Evolutionary conservation across 64 coral and sea anemone species (phyloP), one percentile per base, ranked within the genome.

Genomic region (Montipora cactus): DNA sequence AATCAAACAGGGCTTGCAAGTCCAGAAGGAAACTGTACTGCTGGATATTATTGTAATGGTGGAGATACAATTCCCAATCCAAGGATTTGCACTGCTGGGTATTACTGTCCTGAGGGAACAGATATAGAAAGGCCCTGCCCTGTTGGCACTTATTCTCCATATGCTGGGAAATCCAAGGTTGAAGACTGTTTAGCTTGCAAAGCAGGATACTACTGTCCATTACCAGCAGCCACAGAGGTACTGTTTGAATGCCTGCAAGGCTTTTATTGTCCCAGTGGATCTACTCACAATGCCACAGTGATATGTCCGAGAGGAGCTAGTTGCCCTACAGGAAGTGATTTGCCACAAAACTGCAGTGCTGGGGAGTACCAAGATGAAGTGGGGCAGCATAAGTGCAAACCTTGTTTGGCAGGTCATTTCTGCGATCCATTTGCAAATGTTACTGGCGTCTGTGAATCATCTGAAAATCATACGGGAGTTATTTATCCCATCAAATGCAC

Each of bases 241-340:
- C 50, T 96, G 92, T 99, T 99, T 48, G 71, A 96, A 79, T 99
- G 98, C 75, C 37, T 99, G 87, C 98, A 99, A 78, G 98, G 98
- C 4, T 99, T 94, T 77, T 99, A 96, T 62, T 99, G 98, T 44
- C 98, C 98, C 8, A 69, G 87, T 47, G 95, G 98, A 4, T 99
- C 98, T 19, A 75, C 80, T 0, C 80, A 96, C 83, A 99, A 99
- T 71, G 90, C 92, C 67, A 99, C 98, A 0, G 95, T 88, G n/a
- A 87, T 94, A 13, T 99, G 98, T 51, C 95, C 95, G 2, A 85
- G 77, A 66, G 98, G 98, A 55, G 76, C 79, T 59, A 90, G 87
- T 47, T 99, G 98, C 55, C 92, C 92, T 0, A 90, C 92, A 53
- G 98, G 98, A 79, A 81, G 81, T 70, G 81, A 68, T 4, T 58